Conservation (phyloP, 2,888 invertebrate species). For the Euplagia quadripunctaria region DNA sequence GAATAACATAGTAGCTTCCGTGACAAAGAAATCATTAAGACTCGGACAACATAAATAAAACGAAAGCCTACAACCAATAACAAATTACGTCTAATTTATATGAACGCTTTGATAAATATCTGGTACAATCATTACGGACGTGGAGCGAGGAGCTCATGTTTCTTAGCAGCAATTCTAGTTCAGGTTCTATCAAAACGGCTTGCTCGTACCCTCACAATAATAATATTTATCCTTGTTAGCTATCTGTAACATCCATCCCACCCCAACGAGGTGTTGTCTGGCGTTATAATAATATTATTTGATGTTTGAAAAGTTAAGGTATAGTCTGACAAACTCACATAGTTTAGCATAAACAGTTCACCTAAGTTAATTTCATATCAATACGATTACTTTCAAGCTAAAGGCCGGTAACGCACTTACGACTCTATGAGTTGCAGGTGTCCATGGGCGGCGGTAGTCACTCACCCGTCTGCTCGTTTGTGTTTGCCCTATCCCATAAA, state of each 20-base stretch:
- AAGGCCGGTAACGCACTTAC: too few relatives aligned
- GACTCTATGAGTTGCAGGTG: too few relatives aligned
- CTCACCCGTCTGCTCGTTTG: too few relatives aligned
- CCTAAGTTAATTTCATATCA: background rate
- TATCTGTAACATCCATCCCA: background rate
- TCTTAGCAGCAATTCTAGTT: slow-evolving; percentile 8
- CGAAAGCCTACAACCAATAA: background rate
- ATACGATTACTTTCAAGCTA: background rate
- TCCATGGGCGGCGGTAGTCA: too few relatives aligned
- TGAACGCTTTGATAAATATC: slow-evolving; percentile 1
- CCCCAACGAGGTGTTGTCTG: background rate
- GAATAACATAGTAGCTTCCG: background rate
- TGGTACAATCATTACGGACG: background rate
- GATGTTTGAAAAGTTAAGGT: background rate
- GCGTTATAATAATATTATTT: background rate
- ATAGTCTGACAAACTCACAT: background rate
- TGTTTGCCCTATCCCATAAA: too few relatives aligned
- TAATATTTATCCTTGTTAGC: background rate
- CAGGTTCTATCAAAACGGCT: slow-evolving; percentile 6
- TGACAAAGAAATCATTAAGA: background rate
- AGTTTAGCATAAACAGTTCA: too few relatives aligned
- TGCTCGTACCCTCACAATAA: background rate
- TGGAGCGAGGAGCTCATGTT: background rate
- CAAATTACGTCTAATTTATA: background rate
- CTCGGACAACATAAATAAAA: background rate